These are phyloP conservation scores for Acomys russatus DNA, from an alignment of 2,797 vertebrate species.

Conservation along the genomic window DNA sequence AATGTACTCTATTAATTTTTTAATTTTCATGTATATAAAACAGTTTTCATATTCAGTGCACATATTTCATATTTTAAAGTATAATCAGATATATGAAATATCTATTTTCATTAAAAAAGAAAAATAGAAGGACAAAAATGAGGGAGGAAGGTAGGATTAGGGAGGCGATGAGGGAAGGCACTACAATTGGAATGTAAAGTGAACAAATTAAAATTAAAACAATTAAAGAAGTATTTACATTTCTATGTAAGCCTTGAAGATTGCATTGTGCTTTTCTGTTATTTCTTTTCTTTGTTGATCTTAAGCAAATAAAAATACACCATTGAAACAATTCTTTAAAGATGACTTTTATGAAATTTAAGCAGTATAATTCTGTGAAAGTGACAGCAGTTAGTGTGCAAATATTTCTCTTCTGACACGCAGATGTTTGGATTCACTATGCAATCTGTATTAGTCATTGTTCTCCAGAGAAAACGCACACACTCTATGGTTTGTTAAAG, in stretches of 20 bases:
- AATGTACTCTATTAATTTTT: background rate
- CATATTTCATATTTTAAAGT: background rate
- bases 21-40: background rate
- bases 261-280: background rate
- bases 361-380: background rate
- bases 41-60: background rate
- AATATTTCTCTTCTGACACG: background rate
- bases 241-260: background rate
- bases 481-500: background rate
- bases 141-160: too few species aligned
- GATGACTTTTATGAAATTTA: slow-evolving; percentile 20
- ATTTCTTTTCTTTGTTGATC: background rate
- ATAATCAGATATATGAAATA: background rate
- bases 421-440: background rate
- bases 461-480: background rate
- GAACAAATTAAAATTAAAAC: too few species aligned
- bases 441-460: too few species aligned
- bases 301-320: background rate
- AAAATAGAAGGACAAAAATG: too few species aligned
- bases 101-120: background rate
- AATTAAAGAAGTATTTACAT: background rate
- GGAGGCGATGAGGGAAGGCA: too few species aligned
- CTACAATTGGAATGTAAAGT: too few species aligned
- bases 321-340: background rate
- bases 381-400: background rate